Evolutionary conservation across 2,797 vertebrate genomes (phyloP).

Genomic region (Protosalanx chinensis): DNA sequence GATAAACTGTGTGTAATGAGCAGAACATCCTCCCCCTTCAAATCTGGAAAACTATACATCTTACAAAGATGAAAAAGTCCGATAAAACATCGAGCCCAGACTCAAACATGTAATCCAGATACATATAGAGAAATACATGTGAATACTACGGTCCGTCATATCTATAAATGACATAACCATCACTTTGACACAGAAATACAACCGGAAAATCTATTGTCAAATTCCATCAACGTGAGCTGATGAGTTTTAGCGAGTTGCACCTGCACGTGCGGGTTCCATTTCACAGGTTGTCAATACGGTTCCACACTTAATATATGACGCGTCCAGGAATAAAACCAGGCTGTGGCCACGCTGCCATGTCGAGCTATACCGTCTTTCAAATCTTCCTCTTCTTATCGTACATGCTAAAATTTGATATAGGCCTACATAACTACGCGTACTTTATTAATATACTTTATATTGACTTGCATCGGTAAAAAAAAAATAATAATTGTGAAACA

Average conservation of each 20-base stretch:
- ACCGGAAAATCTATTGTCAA: slow-evolving; percentile 6
- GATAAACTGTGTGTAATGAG: slow-evolving; percentile 57
- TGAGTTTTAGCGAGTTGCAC: slow-evolving; percentile 9
- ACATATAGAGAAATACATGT: background rate
- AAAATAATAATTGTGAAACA: too few relatives aligned
- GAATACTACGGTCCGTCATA: background rate
- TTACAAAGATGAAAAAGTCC: slow-evolving; percentile 6
- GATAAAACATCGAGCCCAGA: background rate
- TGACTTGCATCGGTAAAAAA: too few relatives aligned
- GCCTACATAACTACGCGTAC: background rate
- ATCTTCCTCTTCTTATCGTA: background rate
- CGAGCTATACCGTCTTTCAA: background rate
- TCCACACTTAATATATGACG: background rate
- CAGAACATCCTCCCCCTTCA: slow-evolving; percentile 49
- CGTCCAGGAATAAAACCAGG: background rate
- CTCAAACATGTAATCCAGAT: background rate
- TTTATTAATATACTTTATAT: background rate
- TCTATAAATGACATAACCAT: background rate
- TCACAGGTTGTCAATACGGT: slow-evolving; percentile 17
- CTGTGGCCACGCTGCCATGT: background rate
- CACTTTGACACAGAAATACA: background rate
- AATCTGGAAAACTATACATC: slow-evolving; percentile 15
- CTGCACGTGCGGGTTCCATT: slow-evolving; percentile 1
- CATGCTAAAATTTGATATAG: background rate
- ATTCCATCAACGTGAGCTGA: slow-evolving; percentile 13